Conservation (phyloP, 1,140 invertebrate genomes). For the Drosophila takahashii region DNA sequence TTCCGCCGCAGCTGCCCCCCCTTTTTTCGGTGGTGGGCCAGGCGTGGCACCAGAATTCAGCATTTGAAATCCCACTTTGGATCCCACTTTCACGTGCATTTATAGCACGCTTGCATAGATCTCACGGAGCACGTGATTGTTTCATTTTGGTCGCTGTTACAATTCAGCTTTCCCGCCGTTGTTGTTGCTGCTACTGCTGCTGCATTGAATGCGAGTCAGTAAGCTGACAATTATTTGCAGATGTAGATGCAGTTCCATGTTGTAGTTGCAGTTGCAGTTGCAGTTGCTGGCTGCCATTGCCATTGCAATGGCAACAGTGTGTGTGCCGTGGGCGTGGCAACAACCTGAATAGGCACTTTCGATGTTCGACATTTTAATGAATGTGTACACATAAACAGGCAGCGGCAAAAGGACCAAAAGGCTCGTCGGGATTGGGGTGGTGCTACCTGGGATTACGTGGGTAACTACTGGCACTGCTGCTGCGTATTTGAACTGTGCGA, state of each 20-base stretch:
- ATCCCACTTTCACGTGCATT: slow-evolving; percentile 80
- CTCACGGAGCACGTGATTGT: slow-evolving; percentile 81
- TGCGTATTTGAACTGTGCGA: slow-evolving; percentile 28
- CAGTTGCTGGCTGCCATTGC: slow-evolving; percentile 27
- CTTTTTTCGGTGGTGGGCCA: not conserved
- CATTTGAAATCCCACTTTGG: slow-evolving; percentile 59
- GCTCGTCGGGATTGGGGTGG: not conserved
- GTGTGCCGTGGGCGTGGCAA: slow-evolving; percentile 69
- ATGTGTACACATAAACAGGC: slow-evolving; percentile 82
- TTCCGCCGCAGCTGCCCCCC: slow-evolving; percentile 63
- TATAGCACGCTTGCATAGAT: slow-evolving; percentile 79
- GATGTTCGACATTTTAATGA: slow-evolving; percentile 83
- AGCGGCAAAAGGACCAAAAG: slow-evolving; percentile 5
- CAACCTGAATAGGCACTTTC: slow-evolving; percentile 82
- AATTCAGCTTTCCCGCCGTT: slow-evolving; percentile 28
- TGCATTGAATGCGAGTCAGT: slow-evolving; percentile 73
- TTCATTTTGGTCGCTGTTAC: slow-evolving; percentile 74
- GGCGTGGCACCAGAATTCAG: slow-evolving; percentile 22
- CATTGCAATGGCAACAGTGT: slow-evolving; percentile 26
- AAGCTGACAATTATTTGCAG: slow-evolving; percentile 82
- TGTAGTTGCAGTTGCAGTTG: slow-evolving; percentile 36
- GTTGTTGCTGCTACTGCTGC: slow-evolving; percentile 12
- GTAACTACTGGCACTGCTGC: not conserved
- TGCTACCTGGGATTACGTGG: slow-evolving; percentile 49
- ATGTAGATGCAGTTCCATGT: slow-evolving; percentile 18